Percentiles rank a stretch among this genome's conserved stretches.
Evolutionary conservation across 2,113 vertebrate species (phyloP).

Genomic region (Probosciger aterrimus): DNA sequence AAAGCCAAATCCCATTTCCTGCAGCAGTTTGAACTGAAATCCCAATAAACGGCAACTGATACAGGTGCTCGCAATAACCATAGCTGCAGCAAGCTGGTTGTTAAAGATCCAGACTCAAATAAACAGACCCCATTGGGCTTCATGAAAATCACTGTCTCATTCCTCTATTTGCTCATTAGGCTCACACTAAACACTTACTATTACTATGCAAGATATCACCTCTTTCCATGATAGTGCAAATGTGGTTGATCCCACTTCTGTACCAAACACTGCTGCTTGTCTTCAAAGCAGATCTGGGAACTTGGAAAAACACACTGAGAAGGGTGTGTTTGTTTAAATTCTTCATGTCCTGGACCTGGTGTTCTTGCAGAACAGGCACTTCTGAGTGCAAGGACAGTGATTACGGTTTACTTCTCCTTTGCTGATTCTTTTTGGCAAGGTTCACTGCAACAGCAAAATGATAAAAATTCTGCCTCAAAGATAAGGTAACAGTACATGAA

Average conservation of each 20-base stretch:
- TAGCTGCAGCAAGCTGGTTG: background rate
- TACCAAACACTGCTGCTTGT: background rate
- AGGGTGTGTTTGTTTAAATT: background rate
- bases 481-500: background rate
- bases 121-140: background rate
- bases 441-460: background rate
- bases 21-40: background rate
- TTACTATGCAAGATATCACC: background rate
- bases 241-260: background rate
- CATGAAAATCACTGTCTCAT: background rate
- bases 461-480: background rate
- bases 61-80: slow-evolving; percentile 46
- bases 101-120: background rate
- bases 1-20: slow-evolving; percentile 27
- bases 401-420: background rate
- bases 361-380: background rate
- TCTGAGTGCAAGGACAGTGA: background rate
- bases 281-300: background rate
- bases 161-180: background rate
- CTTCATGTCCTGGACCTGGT: background rate
- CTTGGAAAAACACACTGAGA: background rate
- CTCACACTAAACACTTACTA: background rate
- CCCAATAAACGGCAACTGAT: background rate
- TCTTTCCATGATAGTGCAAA: background rate
- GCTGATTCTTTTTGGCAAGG: background rate